Percentiles rank a stretch among this genome's conserved stretches.
Conservation (phyloP, 2,113 vertebrate species). For the Oryzias javanicus region DNA sequence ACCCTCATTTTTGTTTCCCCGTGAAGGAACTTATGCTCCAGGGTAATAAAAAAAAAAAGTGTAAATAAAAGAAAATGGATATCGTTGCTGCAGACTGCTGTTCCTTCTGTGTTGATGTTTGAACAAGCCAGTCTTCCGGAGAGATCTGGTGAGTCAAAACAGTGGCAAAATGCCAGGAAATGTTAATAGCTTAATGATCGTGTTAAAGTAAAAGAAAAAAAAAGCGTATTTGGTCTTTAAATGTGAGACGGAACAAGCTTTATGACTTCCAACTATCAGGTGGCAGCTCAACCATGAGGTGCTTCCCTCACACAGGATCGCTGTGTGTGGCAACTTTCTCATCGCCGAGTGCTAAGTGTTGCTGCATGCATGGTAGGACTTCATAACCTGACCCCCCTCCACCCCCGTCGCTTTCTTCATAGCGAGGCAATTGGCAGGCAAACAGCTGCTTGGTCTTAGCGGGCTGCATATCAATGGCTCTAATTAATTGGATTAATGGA, state of each 20-base stretch:
- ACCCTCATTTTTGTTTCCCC: constrained; percentile 34
- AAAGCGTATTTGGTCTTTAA: constrained; percentile 30
- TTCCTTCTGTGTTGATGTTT: constrained; percentile 9
- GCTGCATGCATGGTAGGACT: constrained; percentile 52
- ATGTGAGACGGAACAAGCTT: constrained; percentile 33
- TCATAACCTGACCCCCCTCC: constrained; percentile 40
- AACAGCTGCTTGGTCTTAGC: constrained; percentile 87
- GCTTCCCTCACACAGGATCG: constrained; percentile 31
- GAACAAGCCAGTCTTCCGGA: constrained; percentile 5
- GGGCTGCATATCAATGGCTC: constrained; percentile 85
- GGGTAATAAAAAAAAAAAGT: constrained; percentile 56
- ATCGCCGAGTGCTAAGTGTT: constrained; percentile 36
- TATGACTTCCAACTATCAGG: constrained; percentile 38
- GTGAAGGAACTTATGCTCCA: constrained; percentile 28
- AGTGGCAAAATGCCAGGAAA: constrained; percentile 36
- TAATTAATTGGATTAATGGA: constrained; percentile 99
- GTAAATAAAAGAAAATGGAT: constrained; percentile 51
- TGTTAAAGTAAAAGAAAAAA: constrained; percentile 43
- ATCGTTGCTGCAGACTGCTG: constrained; percentile 45
- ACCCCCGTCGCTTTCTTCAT: constrained; percentile 24
- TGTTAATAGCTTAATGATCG: constrained; percentile 31
- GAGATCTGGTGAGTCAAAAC: constrained; percentile 17
- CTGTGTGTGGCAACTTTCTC: constrained; percentile 49
- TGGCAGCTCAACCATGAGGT: constrained; percentile 22
- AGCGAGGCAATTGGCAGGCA: constrained; percentile 72